Conservation (phyloP, 2,797 vertebrate species). For the Neosilurus mollespiculum region DNA sequence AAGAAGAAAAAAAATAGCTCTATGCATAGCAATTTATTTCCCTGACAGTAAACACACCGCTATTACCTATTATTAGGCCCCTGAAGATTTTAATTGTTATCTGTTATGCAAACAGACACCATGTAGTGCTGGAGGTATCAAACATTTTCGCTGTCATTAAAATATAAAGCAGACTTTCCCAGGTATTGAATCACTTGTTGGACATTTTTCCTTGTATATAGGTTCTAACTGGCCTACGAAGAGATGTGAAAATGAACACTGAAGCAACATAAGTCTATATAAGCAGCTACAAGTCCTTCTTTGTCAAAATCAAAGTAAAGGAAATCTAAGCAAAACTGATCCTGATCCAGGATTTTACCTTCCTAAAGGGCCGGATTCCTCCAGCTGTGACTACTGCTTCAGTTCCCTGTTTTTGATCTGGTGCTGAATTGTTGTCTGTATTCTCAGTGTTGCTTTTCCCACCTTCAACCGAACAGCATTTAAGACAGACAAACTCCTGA, state of each 20-base stretch:
- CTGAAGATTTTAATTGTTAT: not conserved
- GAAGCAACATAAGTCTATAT: not conserved
- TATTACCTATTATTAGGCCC: not conserved
- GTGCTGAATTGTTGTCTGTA: constrained; percentile 69
- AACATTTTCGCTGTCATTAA: not conserved
- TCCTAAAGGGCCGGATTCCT: constrained; percentile 83
- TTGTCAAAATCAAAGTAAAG: not conserved
- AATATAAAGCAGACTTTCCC: not conserved
- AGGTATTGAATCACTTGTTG: not conserved
- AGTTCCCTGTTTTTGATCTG: constrained; percentile 75
- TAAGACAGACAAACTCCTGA: constrained; percentile 95
- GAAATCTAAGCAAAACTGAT: not conserved
- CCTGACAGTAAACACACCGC: not conserved
- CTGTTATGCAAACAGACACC: not conserved
- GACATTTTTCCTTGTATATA: not conserved
- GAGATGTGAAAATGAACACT: not conserved
- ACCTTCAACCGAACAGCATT: constrained; percentile 92
- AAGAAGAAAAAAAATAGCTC: not conserved
- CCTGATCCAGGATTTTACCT: constrained; percentile 66
- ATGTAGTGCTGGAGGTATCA: not conserved
- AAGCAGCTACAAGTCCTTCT: not conserved
- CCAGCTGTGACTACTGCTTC: constrained; percentile 68
- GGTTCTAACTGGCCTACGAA: not conserved
- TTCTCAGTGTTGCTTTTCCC: constrained; percentile 71
- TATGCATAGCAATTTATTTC: not conserved